These are phyloP conservation scores for Anguilla marmorata DNA, from an alignment of 2,797 vertebrate species.

Conservation along the genomic window DNA sequence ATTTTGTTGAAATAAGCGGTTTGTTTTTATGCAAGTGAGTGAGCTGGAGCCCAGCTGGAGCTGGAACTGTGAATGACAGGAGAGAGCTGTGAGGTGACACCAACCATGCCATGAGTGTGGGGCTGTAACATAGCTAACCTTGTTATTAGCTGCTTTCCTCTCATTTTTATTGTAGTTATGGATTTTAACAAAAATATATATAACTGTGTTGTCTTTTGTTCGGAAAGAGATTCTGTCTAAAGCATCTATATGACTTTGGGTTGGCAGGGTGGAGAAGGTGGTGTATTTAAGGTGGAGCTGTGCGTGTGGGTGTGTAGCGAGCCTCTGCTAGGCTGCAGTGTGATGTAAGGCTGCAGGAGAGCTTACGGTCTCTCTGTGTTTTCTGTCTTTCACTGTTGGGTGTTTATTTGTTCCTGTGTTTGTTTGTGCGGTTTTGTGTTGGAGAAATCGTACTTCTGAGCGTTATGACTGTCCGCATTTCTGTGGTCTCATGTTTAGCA, in stretches of 20 bases:
- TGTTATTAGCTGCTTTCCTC: not conserved
- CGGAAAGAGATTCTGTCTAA: not conserved
- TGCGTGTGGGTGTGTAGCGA: not conserved
- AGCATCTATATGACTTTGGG: not conserved
- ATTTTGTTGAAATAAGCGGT: not conserved
- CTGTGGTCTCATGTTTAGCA: not conserved
- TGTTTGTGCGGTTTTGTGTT: not conserved
- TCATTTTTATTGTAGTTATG: not conserved
- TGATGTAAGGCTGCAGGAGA: not conserved
- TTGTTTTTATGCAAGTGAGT: not conserved
- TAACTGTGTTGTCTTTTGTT: not conserved
- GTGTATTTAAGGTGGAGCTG: not conserved
- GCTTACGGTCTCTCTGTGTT: not conserved
- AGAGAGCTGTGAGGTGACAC: not conserved
- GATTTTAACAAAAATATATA: not conserved
- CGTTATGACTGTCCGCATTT: not conserved
- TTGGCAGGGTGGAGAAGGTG: not conserved
- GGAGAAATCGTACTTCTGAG: not conserved
- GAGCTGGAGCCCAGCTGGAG: not conserved
- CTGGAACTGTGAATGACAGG: not conserved
- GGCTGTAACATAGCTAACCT: not conserved
- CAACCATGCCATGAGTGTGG: not conserved
- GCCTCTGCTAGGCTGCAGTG: not conserved
- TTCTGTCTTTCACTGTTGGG: not conserved
- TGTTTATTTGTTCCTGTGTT: not conserved